Evolutionary conservation across 2,888 invertebrate species (phyloP).

Genomic region (Escarpia spicata): DNA sequence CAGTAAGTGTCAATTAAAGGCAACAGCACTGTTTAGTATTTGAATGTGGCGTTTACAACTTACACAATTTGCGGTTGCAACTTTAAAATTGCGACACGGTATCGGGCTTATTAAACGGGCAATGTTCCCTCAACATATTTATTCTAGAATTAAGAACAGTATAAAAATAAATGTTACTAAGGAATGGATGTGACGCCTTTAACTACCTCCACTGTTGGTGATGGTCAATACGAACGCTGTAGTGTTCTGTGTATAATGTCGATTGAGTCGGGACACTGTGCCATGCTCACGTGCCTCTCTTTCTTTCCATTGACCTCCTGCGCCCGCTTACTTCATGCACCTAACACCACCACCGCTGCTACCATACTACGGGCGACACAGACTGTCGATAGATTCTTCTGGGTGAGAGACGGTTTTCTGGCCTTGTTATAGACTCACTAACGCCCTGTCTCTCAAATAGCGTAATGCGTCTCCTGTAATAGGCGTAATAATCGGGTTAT

Average conservation of each 20-base stretch:
- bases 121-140: too few species aligned
- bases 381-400: conserved; percentile 12
- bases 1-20: too few species aligned
- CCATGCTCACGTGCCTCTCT: neutral
- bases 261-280: neutral
- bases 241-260: neutral
- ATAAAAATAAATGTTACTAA: too few species aligned
- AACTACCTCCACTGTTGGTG: neutral
- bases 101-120: too few species aligned
- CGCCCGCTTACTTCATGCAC: neutral
- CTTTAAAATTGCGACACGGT: too few species aligned
- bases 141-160: too few species aligned
- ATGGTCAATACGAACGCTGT: neutral
- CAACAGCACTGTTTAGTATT: too few species aligned
- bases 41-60: too few species aligned
- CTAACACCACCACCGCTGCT: conserved; percentile 8
- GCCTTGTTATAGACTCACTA: neutral
- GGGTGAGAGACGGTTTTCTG: neutral
- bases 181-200: too few species aligned
- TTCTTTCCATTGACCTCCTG: conserved; percentile 3
- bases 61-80: too few species aligned
- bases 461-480: neutral
- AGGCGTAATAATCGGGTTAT: neutral
- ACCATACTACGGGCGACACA: neutral
- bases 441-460: neutral